Evolutionary conservation across 2,888 invertebrate genomes (phyloP), one percentile per base, ranked within the genome.

Genomic region (Meandrusa payeni): DNA sequence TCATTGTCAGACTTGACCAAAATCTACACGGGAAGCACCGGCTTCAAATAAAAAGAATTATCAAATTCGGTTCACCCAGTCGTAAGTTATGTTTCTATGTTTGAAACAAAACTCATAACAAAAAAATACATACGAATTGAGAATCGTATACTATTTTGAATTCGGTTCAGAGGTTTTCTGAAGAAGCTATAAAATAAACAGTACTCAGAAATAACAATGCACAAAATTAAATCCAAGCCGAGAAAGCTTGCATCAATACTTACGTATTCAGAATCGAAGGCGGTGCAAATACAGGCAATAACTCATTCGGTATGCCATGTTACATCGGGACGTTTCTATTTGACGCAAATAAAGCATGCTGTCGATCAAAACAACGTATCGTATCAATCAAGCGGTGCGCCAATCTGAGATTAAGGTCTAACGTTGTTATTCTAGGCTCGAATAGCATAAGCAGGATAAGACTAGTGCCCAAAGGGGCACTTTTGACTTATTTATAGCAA

Each of bases 301-400:
- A 69, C 51, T 62, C 59, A 64, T 52, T 51, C 54, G 56, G 51
- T 50, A 28, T 31, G 47, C 46, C 56, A 45, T 57, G 64, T 51
- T 44, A 57, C 57, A 58, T 55, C 52, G 29, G 22, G 22, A 36
- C 50, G 62, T 50, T 61, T 64, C 66, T 68, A 71, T 72, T 68
- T 57, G 51, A 59, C 51, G 58, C 61, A 55, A 63, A 52, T 59
- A 68, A 67, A 76, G 75, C 68, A 71, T 55, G 55, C 59, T 51
- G 54, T 54, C 61, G 61, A 62, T 69, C 69, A 61, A 53, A 62
- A 57, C 57, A 61, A 57, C 55, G 50, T 49, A 58, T 52, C 50
- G 46, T 57, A 66, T 67, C 63, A 63, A 69, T 69, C 63, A 61
- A 31, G 31, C 43, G 17, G 31, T 36, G 24, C 45, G 44, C 50